These are phyloP conservation scores for Lepidurus apus DNA, from an alignment of 1,140 invertebrate species.

Conservation along the genomic window DNA sequence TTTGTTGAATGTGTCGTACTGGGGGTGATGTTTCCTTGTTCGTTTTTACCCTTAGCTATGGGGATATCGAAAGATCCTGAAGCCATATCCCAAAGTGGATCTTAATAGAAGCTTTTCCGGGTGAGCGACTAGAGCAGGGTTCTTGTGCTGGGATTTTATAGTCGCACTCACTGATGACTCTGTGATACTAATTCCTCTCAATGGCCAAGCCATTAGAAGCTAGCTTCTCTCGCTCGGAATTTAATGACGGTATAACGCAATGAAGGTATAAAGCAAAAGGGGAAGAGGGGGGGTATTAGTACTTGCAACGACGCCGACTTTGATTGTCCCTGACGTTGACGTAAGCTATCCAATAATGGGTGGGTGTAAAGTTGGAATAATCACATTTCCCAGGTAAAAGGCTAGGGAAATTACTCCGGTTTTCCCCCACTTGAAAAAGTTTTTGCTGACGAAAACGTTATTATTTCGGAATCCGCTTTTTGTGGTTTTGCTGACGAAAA, in stretches of 20 bases:
- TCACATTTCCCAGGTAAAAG: neutral
- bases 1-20: slow-evolving; percentile 10
- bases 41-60: neutral
- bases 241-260: slow-evolving; percentile 19
- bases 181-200: slow-evolving; percentile 14
- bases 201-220: slow-evolving; percentile 14
- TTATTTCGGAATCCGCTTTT: neutral
- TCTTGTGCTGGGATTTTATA: neutral
- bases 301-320: neutral
- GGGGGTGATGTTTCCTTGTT: neutral
- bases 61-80: neutral
- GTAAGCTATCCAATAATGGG: neutral
- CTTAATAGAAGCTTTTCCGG: slow-evolving; percentile 17
- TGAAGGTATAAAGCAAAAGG: neutral
- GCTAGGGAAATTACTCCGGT: neutral
- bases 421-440: neutral
- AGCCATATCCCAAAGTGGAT: slow-evolving; percentile 21
- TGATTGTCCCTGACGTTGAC: too few relatives aligned
- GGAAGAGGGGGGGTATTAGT: neutral
- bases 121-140: neutral
- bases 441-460: neutral
- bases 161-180: slow-evolving; percentile 13
- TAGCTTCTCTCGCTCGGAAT: slow-evolving; percentile 9
- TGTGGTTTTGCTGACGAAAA: neutral
- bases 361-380: neutral